phyloP scores from a whole-genome alignment of 2,888 invertebrate genomes.

The Drosophila kuntzei region DNA sequence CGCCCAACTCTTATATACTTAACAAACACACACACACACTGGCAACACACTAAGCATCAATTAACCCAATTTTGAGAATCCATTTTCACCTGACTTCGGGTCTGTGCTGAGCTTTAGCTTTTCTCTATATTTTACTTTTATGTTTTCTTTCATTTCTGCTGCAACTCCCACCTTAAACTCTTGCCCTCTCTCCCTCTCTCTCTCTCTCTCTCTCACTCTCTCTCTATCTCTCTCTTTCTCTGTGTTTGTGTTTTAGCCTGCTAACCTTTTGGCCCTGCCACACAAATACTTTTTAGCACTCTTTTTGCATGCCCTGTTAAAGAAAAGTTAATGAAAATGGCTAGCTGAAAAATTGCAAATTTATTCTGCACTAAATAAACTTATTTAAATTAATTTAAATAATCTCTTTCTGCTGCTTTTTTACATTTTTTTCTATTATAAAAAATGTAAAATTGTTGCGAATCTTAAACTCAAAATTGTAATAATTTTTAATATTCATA shows the following conservation, averaged over 20 bases:
- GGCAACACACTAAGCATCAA: conserved; percentile 76
- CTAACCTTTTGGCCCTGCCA: conserved; percentile 31
- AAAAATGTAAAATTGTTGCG: too few relatives aligned
- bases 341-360: not conserved
- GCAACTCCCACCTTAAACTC: conserved; percentile 11
- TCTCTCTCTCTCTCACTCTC: not conserved
- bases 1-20: conserved; percentile 49
- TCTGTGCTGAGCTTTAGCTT: conserved; percentile 40
- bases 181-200: not conserved
- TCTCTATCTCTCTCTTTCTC: not conserved
- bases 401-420: too few relatives aligned
- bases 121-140: conserved; percentile 42
- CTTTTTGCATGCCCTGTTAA: conserved; percentile 21
- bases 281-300: conserved; percentile 31
- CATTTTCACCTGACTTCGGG: conserved; percentile 77
- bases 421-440: too few relatives aligned
- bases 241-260: conserved; percentile 41
- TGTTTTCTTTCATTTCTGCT: conserved; percentile 40
- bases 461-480: too few relatives aligned
- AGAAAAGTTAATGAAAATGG: not conserved
- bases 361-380: not conserved
- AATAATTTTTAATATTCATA: too few relatives aligned
- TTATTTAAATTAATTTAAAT: not conserved
- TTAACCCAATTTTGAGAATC: conserved; percentile 81
- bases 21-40: conserved; percentile 32